A percentile compares a stretch with the other conserved stretches of the same genome.
These are phyloP conservation scores for Drosophila kikkawai DNA, from an alignment of 1,140 invertebrate genomes.

Conservation along the genomic window DNA sequence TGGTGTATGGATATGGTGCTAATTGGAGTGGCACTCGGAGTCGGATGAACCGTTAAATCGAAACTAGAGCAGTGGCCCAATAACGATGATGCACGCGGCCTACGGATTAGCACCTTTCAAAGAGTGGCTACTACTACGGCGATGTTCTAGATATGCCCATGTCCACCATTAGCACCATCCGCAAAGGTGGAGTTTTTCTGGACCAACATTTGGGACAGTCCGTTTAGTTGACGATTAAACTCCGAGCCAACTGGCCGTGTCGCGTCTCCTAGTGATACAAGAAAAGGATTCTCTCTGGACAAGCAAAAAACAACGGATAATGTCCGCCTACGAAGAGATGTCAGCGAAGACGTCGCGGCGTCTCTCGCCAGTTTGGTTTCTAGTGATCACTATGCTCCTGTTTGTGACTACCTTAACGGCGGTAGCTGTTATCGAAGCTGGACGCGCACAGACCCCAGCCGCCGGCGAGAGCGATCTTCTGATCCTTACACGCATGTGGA, in stretches of 20 bases:
- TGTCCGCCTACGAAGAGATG: constrained; percentile 62
- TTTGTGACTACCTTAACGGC: constrained; percentile 52
- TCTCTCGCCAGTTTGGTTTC: constrained; percentile 50
- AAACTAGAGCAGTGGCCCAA: constrained; percentile 75
- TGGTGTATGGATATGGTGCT: constrained; percentile 39
- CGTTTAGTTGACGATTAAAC: constrained; percentile 58
- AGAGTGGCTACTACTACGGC: constrained; percentile 21
- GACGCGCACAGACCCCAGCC: constrained; percentile 20
- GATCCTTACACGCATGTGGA: constrained; percentile 61
- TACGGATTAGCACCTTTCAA: constrained; percentile 74
- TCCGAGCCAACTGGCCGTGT: constrained; percentile 53
- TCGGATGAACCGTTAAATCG: constrained; percentile 77
- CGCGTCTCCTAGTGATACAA: constrained; percentile 6
- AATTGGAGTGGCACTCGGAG: constrained; percentile 66
- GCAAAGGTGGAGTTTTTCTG: constrained; percentile 61
- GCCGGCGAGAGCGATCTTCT: constrained; percentile 37
- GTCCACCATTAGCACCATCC: constrained; percentile 64
- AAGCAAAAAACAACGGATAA: constrained; percentile 20
- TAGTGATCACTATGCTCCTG: constrained; percentile 51
- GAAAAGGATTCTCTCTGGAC: constrained; percentile 8
- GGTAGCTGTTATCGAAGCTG: constrained; percentile 57
- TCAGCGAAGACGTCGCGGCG: constrained; percentile 43
- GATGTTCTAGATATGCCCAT: constrained; percentile 70
- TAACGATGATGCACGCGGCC: constrained; percentile 59
- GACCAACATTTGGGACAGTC: constrained; percentile 26